A percentile compares a stretch with the other conserved stretches of the same genome.
phyloP scores from a whole-genome alignment of 2,888 invertebrate genomes.

The Lysandra bellargus region DNA sequence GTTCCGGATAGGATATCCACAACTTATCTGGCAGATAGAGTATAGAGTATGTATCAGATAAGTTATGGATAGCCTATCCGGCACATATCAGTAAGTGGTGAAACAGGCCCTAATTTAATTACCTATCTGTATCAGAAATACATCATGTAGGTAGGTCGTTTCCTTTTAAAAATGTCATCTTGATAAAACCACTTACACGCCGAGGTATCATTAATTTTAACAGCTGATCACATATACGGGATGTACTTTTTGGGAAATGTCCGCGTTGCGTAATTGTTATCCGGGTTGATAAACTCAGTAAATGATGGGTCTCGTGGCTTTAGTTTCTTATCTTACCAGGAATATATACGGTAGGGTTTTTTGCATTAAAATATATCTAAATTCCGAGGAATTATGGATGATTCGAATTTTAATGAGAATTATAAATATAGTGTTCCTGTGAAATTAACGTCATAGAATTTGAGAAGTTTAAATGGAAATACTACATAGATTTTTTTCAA shows the following conservation, averaged over 20 bases:
- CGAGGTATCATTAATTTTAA: background rate
- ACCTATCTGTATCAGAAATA: too few species aligned
- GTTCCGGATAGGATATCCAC: too few species aligned
- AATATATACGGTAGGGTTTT: too few species aligned
- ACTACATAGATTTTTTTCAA: too few species aligned
- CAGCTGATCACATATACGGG: background rate
- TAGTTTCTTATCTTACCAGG: background rate
- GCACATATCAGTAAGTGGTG: too few species aligned
- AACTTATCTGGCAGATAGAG: too few species aligned
- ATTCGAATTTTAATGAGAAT: background rate
- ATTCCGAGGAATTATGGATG: background rate
- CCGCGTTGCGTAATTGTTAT: background rate
- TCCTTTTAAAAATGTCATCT: background rate
- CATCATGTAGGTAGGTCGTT: background rate
- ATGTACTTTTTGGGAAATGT: slow-evolving; percentile 7
- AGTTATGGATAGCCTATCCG: too few species aligned
- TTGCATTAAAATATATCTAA: background rate
- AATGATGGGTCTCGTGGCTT: background rate
- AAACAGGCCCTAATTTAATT: too few species aligned
- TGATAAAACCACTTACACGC: background rate
- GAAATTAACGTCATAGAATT: background rate
- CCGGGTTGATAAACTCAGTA: slow-evolving; percentile 14
- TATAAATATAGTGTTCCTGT: background rate
- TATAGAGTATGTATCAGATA: too few species aligned
- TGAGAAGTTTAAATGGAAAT: background rate